Base-by-base conservation (phyloP, 2,797 vertebrate species). In the Hyperoplus lanceolatus region DNA sequence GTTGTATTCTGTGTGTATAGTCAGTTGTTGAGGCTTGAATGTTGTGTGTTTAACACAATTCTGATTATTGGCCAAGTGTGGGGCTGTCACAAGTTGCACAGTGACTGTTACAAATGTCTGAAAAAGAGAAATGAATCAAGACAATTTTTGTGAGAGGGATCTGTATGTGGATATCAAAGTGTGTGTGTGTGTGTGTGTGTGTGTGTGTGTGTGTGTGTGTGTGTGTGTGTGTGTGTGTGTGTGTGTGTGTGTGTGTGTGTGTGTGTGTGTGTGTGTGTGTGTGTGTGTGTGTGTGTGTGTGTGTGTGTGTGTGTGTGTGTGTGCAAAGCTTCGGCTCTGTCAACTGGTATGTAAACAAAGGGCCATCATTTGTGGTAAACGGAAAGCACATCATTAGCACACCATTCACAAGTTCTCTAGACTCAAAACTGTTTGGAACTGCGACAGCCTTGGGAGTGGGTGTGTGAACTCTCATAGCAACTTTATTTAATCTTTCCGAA, bases 311-410 rank as follows among this genome's bases (percentile, higher is more conserved):
- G 43, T 43, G 42, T 43, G 42, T 43, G 42, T 43, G 42, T 43
- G 42, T 43, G 5, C 42, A 43, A 43, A 43, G 42, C 9, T 43
- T 6, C 9, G 5, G 21, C 21, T 21, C 21, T 21, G 21, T 21
- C 21, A 21, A 21, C 21, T 21, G 21, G 21, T 21, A 21, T 21
- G 21, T 21, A 21, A 21, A 21, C 21, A 21, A 21, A 21, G 21
- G 54, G 38, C 42, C 16, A 63, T 78, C 43, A 43, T 29, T 29
- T 58, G 70, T 41, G 49, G 60, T 79, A 81, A 84, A 88, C 80
- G 83, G 83, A 77, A 85, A 41, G 51, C 41, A 42, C 73, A 65
- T 84, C 81, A 87, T 89, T 89, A 89, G 68, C 63, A 73, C 66
- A 68, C 62, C 66, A 62, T 61, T 82, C 73, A 68, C 53, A 38